phyloP scores from a whole-genome alignment of 1,140 invertebrate species.

The Drosophila ohnishii region DNA sequence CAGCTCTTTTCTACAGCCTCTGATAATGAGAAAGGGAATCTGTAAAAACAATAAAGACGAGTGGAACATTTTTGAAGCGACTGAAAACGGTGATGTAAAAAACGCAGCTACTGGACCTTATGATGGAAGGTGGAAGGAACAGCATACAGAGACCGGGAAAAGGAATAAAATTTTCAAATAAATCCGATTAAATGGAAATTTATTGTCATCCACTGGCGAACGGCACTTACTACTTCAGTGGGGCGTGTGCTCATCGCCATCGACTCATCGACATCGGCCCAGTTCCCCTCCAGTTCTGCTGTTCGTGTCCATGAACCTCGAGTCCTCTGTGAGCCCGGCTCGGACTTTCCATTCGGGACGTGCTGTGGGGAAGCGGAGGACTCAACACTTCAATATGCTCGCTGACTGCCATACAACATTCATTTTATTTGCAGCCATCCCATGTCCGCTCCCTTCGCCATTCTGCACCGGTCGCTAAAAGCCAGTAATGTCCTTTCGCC shows the following conservation, averaged over 20 bases:
- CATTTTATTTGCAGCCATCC: constrained; percentile 73
- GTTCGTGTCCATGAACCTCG: constrained; percentile 36
- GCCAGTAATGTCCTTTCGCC: constrained; percentile 80
- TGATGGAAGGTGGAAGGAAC: constrained; percentile 1
- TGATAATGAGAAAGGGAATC: constrained; percentile 37
- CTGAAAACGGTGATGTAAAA: constrained; percentile 57
- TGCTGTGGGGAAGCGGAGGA: constrained; percentile 41
- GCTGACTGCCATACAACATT: constrained; percentile 74
- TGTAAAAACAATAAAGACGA: constrained; percentile 66
- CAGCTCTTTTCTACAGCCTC: constrained; percentile 14
- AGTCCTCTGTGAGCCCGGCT: constrained; percentile 4
- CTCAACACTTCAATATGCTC: constrained; percentile 78
- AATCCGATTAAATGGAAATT: constrained; percentile 82
- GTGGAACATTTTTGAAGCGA: constrained; percentile 44
- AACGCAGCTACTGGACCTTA: constrained; percentile 46
- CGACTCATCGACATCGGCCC: constrained; percentile 63
- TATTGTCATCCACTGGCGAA: constrained; percentile 81
- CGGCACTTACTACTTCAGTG: constrained; percentile 79
- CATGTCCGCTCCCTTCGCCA: constrained; percentile 43
- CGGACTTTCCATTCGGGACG: constrained; percentile 2
- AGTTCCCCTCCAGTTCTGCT: constrained; percentile 24
- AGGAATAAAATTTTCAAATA: constrained; percentile 81
- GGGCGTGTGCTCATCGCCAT: constrained; percentile 72
- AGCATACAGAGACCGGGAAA: constrained; percentile 27
- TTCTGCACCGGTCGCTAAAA: constrained; percentile 65